Evolutionary conservation across 2,797 vertebrate genomes (phyloP), one percentile per base, ranked within the genome.

Genomic region (Anableps anableps): DNA sequence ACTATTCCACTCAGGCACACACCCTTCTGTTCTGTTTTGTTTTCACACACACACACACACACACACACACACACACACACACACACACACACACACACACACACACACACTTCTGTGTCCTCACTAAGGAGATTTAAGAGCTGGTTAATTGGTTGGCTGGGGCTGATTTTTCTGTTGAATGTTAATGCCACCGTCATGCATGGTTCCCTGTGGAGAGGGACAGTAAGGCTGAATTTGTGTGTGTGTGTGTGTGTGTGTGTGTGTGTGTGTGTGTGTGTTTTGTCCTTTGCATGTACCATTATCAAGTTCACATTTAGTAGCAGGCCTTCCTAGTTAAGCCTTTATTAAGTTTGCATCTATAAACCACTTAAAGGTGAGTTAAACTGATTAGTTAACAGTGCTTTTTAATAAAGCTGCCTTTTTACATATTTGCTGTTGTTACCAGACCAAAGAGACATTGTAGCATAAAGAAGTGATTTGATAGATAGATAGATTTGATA

Each of bases 141-240:
- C 81, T 89, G 80, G 80, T 88, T 93, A 93, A 94, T 93, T 94
- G 88, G 89, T 83, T 85, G 88, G 88, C 85, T 80, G 82, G 86
- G 86, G 84, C 80, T 87, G 89, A 92, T 90, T 87, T 75, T 92
- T 88, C 86, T 90, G 88, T 83, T 89, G 81, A 88, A 91, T 89
- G 84, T 93, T 90, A 91, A 93, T 80, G 89, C 86, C 88, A 88
- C 89, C 81, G 81, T 90, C 91, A 92, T 77, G 50, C 86, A 77
- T 73, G 60, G 48, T 60, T 88, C 91, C 88, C 85, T n/a, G 76
- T 50, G 87, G 89, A 91, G 83, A 72, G 79, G 74, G 77, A 84
- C 83, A 72, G 76, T 78, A 48, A 43, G 75, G 58, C 77, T 75
- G 77, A n/a, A 17, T 73, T 1, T 2, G 70, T 71, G 79, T 72